Base-by-base conservation (phyloP, 2,797 vertebrate genomes). In the Pangasius macronema region DNA sequence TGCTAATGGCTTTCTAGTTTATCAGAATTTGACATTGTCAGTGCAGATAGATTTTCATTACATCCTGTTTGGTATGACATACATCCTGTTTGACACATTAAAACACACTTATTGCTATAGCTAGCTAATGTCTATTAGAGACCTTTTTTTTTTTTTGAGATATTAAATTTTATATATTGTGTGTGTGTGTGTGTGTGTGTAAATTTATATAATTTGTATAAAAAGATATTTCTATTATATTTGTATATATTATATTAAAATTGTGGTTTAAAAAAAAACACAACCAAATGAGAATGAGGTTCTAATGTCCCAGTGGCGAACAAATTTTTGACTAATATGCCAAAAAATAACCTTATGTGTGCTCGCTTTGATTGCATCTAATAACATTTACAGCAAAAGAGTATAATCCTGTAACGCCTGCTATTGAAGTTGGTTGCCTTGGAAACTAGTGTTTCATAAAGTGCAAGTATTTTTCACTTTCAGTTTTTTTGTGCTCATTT, bases 371-470 rank as follows among this genome's bases (percentile, higher is more conserved):
- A 24, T 67, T 83, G 46, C 46, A 53, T 83, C 46, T 68, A 22
- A 53, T 68, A 83, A 51, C 82, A 53, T 83, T 36, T 82, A 46
- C 14, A 82, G 59, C 57, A 20, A 65, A 65, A 65, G 80, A 10
- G 33, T 73, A 22, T 18, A 59, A 84, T 55, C 33, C 53, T 85
- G 18, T 18, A 75, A 59, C 61, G 36, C 53, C 84, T 63, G 72
- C 33, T 63, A 46, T 76, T 51, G 55, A 75, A 63, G 18, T 61
- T 3, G 42, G 84, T 61, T 61, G 72, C 55, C 84, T 42, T 76
- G 57, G 84, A 76, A 76, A 76, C 72, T 72, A 24, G 49, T 77
- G 83, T 87, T 53, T 53, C 82, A 87, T 42, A 67, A 65, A 82
- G 59, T 51, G 63, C 81, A 51, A 67, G 16, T 51, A 30, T 49